Percentiles rank a stretch among this genome's conserved stretches.
Evolutionary conservation across 2,797 vertebrate species (phyloP).

Genomic region (Silurus lanzhouensis): DNA sequence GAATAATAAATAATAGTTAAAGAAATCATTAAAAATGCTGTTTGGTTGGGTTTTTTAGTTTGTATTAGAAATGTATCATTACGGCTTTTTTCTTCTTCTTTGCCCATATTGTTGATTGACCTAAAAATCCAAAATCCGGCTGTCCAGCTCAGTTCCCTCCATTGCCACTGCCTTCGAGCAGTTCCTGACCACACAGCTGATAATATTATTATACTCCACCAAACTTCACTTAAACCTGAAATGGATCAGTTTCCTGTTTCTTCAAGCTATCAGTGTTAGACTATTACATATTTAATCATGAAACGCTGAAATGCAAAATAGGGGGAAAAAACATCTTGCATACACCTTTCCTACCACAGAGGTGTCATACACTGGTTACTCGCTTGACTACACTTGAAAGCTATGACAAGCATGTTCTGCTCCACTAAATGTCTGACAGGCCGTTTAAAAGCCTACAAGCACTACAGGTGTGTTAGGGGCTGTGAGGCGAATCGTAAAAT

Average conservation of each 20-base stretch:
- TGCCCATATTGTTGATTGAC: not conserved
- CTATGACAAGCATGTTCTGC: not conserved
- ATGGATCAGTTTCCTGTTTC: not conserved
- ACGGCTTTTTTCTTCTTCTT: not conserved
- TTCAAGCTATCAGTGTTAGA: not conserved
- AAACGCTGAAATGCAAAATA: not conserved
- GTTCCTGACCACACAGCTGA: not conserved
- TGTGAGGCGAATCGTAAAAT: not conserved
- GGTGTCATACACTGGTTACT: not conserved
- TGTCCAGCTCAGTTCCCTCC: not conserved
- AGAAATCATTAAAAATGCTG: not conserved
- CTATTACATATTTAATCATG: not conserved
- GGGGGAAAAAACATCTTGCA: too few relatives aligned
- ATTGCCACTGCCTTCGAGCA: not conserved
- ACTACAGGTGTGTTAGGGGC: not conserved
- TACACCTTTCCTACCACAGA: not conserved
- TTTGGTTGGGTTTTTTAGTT: not conserved
- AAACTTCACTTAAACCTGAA: not conserved
- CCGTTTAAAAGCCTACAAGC: not conserved
- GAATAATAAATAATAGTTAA: not conserved
- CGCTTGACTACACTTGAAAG: not conserved
- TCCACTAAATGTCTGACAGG: not conserved
- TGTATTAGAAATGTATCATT: not conserved
- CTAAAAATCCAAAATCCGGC: not conserved
- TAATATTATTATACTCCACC: not conserved